Conservation (phyloP, 2,888 invertebrate species). For the Thereva nobilitata region DNA sequence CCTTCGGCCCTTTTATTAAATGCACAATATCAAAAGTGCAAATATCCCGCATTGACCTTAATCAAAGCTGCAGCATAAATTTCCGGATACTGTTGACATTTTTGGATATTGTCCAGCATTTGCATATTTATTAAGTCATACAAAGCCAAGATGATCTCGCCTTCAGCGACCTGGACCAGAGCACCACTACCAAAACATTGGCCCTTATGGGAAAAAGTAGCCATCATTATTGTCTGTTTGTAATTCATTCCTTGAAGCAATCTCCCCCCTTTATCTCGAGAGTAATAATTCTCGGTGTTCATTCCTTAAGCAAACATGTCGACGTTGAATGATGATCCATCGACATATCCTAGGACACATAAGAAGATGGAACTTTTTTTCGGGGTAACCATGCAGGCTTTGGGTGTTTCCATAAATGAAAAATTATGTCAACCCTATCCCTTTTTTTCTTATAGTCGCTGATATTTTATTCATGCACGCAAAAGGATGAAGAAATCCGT, state of each 20-base stretch:
- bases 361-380: neutral
- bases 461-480: neutral
- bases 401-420: constrained; percentile 9
- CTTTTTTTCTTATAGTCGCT: neutral
- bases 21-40: constrained; percentile 14
- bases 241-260: too few relatives aligned
- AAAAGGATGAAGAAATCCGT: neutral
- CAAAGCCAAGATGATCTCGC: neutral
- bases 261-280: neutral
- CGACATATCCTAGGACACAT: neutral
- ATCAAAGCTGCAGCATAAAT: constrained; percentile 25
- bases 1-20: neutral
- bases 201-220: too few relatives aligned
- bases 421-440: constrained; percentile 16
- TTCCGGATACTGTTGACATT: constrained; percentile 23
- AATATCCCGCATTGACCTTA: constrained; percentile 31
- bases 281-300: neutral
- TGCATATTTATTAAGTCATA: constrained; percentile 32
- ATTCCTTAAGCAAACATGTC: constrained; percentile 17
- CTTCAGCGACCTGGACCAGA: too few relatives aligned
- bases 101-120: constrained; percentile 3
- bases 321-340: constrained; percentile 22
- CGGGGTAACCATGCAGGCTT: neutral
- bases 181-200: too few relatives aligned
- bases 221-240: too few relatives aligned